Evolutionary conservation across 2,888 invertebrate genomes (phyloP), one percentile per base, ranked within the genome.

Genomic region (Yponomeuta plumbellus): DNA sequence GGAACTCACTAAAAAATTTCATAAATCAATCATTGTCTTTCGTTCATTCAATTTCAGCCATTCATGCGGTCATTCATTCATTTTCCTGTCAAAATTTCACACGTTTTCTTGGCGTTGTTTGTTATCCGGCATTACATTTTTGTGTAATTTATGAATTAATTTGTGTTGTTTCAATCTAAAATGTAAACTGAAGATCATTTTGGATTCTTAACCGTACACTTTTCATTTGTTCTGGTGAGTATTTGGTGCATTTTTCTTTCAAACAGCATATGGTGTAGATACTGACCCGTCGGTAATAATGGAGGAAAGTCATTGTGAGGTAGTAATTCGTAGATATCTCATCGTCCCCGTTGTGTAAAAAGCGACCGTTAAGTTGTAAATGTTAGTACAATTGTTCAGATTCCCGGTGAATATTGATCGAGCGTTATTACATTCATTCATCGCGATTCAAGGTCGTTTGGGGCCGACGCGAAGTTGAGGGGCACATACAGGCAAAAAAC

Each of bases 41-140:
- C 44, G 17, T 52, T 52, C 44, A 17, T 52, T 52, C 10, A 20
- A 58, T 20, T 21, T 58, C 21, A 58, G 13, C 17, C 57, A 20
- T 57, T 57, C 57, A 57, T 11, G 17, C 62, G 39, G 11, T 63
- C 63, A 40, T 40, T 63, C 40, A 62, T 39, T 39, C 26, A 61
- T 62, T 62, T 62, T 40, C 20, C 63, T 79, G 77, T 77, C 78
- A 83, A 81, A 83, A 77, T 78, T 77, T 79, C 84, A 87, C 88
- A 88, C 90, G 89, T 90, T 89, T 89, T 88, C 88, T 86, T 86
- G 85, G 88, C 90, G 87, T 88, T 88, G 85, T 88, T 86, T 88
- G 84, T 83, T 82, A 81, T 81, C 86, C 88, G 88, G 89, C 80
- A 80, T 87, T 85, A 78, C 75, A 81, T 86, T 86, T 84, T 84